These are phyloP conservation scores for Mustelus asterias DNA, from an alignment of 2,113 vertebrate genomes.

Conservation along the genomic window DNA sequence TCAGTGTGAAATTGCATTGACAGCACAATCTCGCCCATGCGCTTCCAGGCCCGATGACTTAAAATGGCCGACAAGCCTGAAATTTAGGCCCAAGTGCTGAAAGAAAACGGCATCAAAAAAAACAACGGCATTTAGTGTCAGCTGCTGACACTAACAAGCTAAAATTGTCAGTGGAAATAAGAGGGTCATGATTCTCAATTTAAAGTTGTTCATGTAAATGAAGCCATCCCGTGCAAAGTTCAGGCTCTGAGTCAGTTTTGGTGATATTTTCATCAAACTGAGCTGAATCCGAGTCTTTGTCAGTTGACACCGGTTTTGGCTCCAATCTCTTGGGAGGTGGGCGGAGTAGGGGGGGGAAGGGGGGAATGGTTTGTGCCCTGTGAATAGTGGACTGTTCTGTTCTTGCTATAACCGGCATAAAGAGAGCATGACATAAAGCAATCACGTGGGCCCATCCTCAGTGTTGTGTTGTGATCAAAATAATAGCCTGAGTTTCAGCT, in stretches of 20 bases:
- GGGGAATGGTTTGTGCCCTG: background rate
- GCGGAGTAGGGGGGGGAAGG: too few relatives aligned
- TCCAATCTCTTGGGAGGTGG: background rate
- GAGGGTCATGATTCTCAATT: background rate
- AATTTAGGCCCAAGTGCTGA: background rate
- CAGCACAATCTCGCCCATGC: too few relatives aligned
- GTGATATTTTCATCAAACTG: background rate
- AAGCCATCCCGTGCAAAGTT: background rate
- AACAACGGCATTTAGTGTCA: background rate
- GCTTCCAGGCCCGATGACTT: too few relatives aligned
- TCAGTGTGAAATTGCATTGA: too few relatives aligned
- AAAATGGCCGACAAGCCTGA: too few relatives aligned
- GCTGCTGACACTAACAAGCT: background rate
- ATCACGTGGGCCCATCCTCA: background rate
- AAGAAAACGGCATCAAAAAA: background rate
- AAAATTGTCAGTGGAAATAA: background rate
- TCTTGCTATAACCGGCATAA: background rate
- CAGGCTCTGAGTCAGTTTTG: background rate
- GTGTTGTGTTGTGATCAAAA: background rate
- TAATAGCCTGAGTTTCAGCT: background rate
- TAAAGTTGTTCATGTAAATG: background rate
- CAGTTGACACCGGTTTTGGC: background rate
- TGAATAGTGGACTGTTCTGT: conserved; percentile 20
- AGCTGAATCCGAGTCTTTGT: background rate
- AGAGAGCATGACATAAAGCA: background rate